Conservation (phyloP, 2,797 vertebrate genomes). For the Sebastes glaucus region DNA sequence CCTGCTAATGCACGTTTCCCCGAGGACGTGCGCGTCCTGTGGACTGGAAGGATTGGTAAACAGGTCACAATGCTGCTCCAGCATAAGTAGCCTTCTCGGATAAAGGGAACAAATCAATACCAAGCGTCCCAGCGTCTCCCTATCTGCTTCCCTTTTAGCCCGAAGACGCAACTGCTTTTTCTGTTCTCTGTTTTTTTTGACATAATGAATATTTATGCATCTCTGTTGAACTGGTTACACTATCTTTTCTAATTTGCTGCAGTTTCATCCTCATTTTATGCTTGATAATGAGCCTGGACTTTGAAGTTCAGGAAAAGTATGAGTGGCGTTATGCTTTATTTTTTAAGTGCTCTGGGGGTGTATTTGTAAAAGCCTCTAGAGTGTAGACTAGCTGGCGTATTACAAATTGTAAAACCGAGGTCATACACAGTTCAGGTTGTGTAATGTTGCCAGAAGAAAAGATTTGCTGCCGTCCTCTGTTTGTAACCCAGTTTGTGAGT, state of each 20-base stretch:
- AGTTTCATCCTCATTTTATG: constrained; percentile 43
- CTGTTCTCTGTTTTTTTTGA: constrained; percentile 17
- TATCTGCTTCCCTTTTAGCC: constrained; percentile 26
- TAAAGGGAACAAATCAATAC: constrained; percentile 71
- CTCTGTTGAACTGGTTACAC: constrained; percentile 33
- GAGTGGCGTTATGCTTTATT: constrained; percentile 20
- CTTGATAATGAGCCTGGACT: constrained; percentile 46
- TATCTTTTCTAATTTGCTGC: constrained; percentile 25
- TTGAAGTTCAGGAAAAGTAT: constrained; percentile 49
- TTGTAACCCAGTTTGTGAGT: constrained; percentile 54
- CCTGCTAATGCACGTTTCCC: constrained; percentile 46
- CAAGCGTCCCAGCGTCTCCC: constrained; percentile 26
- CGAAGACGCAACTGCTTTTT: constrained; percentile 5
- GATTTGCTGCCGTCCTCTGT: constrained; percentile 37
- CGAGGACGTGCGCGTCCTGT: constrained; percentile 46
- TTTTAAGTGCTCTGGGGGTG: constrained; percentile 25
- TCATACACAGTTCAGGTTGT: constrained; percentile 58
- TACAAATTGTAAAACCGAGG: constrained; percentile 34
- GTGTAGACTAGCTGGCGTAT: constrained; percentile 13
- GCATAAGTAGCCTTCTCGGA: constrained; percentile 47
- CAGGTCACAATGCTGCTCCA: constrained; percentile 54
- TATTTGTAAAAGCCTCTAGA: constrained; percentile 20
- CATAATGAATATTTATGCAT: constrained; percentile 61
- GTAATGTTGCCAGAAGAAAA: constrained; percentile 25
- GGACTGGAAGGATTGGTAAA: constrained; percentile 58